A percentile compares a stretch with the other conserved stretches of the same genome.
Conservation (phyloP, 2,113 vertebrate genomes). For the Leucopternis melanops region DNA sequence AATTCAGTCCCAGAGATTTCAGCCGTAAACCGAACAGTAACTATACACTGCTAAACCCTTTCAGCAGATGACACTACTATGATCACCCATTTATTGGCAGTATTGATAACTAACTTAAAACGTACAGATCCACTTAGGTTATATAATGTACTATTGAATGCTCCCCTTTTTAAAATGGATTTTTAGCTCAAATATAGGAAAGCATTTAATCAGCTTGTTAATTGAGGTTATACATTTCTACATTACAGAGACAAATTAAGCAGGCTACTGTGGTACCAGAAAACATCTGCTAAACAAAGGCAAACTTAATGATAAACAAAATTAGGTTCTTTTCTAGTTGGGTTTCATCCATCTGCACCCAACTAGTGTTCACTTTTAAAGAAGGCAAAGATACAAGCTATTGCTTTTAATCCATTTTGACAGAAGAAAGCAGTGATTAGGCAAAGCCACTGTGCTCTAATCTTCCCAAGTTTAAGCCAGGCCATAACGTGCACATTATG, state of each 20-base stretch:
- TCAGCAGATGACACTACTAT: no score
- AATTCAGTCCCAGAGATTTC: neutral
- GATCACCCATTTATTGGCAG: no score
- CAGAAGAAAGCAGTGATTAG: constrained; percentile 10
- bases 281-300: constrained; percentile 34
- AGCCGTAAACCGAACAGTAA: no score
- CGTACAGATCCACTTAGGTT: neutral
- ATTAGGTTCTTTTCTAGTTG: constrained; percentile 41
- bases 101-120: neutral
- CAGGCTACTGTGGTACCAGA: neutral
- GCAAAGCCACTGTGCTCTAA: constrained; percentile 16
- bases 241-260: constrained; percentile 34
- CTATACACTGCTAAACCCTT: no score
- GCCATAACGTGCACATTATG: neutral
- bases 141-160: accelerated
- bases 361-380: constrained; percentile 36
- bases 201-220: constrained; percentile 54
- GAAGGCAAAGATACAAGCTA: neutral
- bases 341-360: constrained; percentile 55
- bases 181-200: neutral
- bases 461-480: neutral
- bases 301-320: constrained; percentile 51
- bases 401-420: constrained; percentile 31
- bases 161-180: neutral
- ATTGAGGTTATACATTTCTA: constrained; percentile 23